A percentile compares a stretch with the other conserved stretches of the same genome.
phyloP scores from a whole-genome alignment of 1,140 invertebrate genomes.

The Bombus vancouverensis region DNA sequence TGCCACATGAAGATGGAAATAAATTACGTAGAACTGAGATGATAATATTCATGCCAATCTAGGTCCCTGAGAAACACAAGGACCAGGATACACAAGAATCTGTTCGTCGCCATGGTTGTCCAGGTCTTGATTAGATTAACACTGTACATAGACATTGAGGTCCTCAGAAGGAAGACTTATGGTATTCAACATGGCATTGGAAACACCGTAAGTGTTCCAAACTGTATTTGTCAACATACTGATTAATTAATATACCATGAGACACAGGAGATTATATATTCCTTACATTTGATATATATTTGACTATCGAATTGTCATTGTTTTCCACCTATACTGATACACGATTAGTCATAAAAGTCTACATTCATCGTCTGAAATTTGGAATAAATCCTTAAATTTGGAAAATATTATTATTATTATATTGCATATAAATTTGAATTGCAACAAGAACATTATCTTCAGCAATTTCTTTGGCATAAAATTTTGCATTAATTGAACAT shows the following conservation, averaged over 20 bases:
- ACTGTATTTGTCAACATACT: background rate
- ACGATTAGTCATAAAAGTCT: background rate
- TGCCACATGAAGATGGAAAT: background rate
- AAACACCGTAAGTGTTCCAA: constrained; percentile 87
- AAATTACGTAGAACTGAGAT: background rate
- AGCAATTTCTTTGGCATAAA: background rate
- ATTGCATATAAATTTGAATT: background rate
- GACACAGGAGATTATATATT: background rate
- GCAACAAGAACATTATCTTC: background rate
- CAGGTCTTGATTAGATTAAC: constrained; percentile 92
- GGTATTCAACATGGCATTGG: constrained; percentile 85
- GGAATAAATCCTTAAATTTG: no score
- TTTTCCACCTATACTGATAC: background rate
- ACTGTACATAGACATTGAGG: constrained; percentile 92
- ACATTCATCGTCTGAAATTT: no score
- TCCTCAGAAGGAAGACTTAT: constrained; percentile 77
- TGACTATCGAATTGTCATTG: no score
- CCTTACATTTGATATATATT: background rate
- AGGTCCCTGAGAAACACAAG: constrained; percentile 92
- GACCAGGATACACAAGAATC: constrained; percentile 93
- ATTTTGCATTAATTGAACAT: background rate
- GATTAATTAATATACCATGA: background rate
- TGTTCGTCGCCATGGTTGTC: constrained; percentile 93
- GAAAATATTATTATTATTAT: no score
- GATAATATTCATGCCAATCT: background rate